Base-by-base conservation (phyloP, 2,113 vertebrate genomes). In the Semnornis frantzii region DNA sequence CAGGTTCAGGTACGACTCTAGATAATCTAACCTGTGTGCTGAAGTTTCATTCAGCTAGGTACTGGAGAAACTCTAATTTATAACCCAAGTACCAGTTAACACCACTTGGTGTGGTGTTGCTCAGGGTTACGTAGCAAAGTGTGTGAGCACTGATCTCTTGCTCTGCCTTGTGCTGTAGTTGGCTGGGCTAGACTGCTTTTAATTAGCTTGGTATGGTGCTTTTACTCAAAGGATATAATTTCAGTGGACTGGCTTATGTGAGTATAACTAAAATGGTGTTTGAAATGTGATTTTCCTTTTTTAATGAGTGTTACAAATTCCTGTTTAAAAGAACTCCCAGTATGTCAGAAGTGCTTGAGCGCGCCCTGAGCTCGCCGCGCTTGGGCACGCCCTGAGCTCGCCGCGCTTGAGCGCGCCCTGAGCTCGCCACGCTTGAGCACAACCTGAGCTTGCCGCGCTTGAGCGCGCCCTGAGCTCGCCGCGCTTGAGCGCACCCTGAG, bases 91-190 rank as follows among this genome's bases (percentile, higher is more conserved):
- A 37, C 23, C 31, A 52, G 5, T 78, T 50, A 75, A 52, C 16
- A 54, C 11, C 25, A 11, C 27, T 90, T 78, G 24, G 15, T 59
- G 6, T 64, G 52, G 16, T 73, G 16, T 70, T 59, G 12, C 52
- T 73, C 28, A 62, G 87, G 46, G 55, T 76, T 65, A 7, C 19
- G 1, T 4, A 44, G 39, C 11, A 76, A 64, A 69, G 12, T 72
- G 34, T 44, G 30, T 1, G 13, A 73, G 37, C 54, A 15, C 5
- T 3, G 28, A 31, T 71, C 33, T 89, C 54, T 54, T 84, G 37
- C 30, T 71, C 20, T 0, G 1, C 30, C 65, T 25, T 5, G 2
- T 2, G 5, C n/a, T 59, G 24, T 46, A 25, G 24, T 34, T 72
- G 55, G 13, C 46, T 42, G 12, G 44, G 28, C 37, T 72, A 37